Percentiles rank a stretch among this genome's conserved stretches.
These are phyloP conservation scores for Typhlichthys subterraneus DNA, from an alignment of 2,797 vertebrate species.

Conservation along the genomic window DNA sequence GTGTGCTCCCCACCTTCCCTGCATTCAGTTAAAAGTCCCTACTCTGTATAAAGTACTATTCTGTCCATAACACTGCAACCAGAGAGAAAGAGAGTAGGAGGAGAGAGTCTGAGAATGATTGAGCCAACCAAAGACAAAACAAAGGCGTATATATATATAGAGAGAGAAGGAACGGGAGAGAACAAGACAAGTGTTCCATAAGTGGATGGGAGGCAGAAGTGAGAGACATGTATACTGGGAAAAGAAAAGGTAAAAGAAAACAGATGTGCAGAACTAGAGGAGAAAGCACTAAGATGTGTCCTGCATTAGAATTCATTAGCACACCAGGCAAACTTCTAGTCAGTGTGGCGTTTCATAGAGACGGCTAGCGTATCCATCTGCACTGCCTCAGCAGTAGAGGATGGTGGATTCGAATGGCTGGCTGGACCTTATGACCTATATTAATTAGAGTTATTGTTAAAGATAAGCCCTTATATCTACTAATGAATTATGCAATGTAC, in stretches of 20 bases:
- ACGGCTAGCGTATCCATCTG: slow-evolving; percentile 13
- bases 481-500: too few relatives aligned
- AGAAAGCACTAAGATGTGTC: slow-evolving; percentile 1
- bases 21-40: too few relatives aligned
- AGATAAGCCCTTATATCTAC: too few relatives aligned
- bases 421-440: too few relatives aligned
- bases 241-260: neutral
- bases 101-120: neutral
- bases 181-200: neutral
- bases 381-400: slow-evolving; percentile 3
- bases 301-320: slow-evolving; percentile 27
- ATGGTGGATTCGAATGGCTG: too few relatives aligned
- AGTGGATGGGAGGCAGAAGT: neutral
- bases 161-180: too few relatives aligned
- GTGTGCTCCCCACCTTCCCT: too few relatives aligned
- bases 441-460: too few relatives aligned
- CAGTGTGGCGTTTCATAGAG: slow-evolving; percentile 20
- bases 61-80: too few relatives aligned
- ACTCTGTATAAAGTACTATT: too few relatives aligned
- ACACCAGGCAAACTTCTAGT: slow-evolving; percentile 19
- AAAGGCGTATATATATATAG: neutral
- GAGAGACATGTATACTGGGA: slow-evolving; percentile 6
- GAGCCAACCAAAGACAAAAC: neutral
- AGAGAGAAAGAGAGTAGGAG: slow-evolving; percentile 5
- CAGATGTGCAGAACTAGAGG: neutral